Base-by-base conservation (phyloP, 2,113 vertebrate species). In the Egretta garzetta region DNA sequence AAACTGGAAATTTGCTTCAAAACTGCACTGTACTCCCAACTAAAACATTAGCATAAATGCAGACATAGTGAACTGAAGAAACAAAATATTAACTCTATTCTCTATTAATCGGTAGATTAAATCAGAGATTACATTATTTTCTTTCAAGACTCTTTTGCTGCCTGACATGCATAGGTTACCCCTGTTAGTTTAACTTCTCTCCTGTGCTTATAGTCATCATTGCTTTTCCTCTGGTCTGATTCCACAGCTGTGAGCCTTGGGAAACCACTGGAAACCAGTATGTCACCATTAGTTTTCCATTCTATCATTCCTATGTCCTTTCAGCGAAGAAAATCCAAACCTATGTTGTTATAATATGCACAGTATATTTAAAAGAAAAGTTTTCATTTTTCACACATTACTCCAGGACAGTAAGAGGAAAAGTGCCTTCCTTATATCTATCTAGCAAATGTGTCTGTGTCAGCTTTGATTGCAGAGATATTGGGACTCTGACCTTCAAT, bases 401-500 rank as follows among this genome's bases (percentile, higher is more conserved):
- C 45, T 83, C 59, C 67, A 80, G 33, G 85, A 96, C 60, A 91
- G 86, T 68, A 64, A 84, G 87, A 50, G 88, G 82, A 52, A 50
- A 92, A 86, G 89, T 86, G 80, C 86, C 86, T 97, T 96, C 94
- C 96, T 89, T 93, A 41, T 33, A 33, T 93, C 95, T 97, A 60
- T 94, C 91, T 93, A 77, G 92, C 87, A 88, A 97, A 96, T 85
- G 90, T 90, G 91, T 92, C 94, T 87, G 90, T 74, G 86, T 85
- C 62, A 90, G 93, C 93, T 98, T 96, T 98, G 96, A 97, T 96
- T 94, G 97, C 84, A 86, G 64, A 96, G 97, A 97, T 97, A 94
- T 59, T 91, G 87, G 91, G 96, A 96, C 92, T 95, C 95, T 97
- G 98, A 98, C 98, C 98, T 98, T 98, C 98, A 97, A 50, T 85